A percentile compares a stretch with the other conserved stretches of the same genome.
Evolutionary conservation across 2,113 vertebrate genomes (phyloP).

Genomic region (Leucosticte australis): DNA sequence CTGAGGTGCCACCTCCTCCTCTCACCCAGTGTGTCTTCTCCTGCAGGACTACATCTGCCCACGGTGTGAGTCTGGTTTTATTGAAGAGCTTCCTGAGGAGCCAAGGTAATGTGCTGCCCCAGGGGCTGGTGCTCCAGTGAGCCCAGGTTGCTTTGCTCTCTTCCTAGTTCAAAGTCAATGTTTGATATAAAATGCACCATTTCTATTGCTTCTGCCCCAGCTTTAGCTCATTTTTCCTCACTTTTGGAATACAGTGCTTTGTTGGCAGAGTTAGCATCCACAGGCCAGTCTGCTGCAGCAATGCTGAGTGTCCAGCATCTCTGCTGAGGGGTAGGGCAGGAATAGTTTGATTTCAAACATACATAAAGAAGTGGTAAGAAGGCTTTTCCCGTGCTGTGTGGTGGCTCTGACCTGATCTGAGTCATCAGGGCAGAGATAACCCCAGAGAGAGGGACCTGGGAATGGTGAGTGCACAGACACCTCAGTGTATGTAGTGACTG

Average conservation of each 20-base stretch:
- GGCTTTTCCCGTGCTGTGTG: not conserved
- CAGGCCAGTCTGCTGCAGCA: not conserved
- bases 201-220: not conserved
- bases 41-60: slow-evolving; percentile 93
- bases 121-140: not conserved
- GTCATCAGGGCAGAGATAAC: not conserved
- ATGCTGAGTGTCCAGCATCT: accelerated
- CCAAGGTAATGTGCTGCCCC: slow-evolving; percentile 77
- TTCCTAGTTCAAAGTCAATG: not conserved
- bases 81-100: slow-evolving; percentile 92
- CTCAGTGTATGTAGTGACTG: not conserved
- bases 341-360: not conserved
- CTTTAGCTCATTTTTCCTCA: not conserved
- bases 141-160: not conserved
- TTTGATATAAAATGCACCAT: accelerated
- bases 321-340: accelerated
- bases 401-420: not conserved
- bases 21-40: not conserved
- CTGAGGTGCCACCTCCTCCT: not conserved
- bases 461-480: accelerated
- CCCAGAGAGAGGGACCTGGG: not conserved
- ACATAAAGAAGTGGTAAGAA: not conserved
- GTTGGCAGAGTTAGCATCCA: not conserved
- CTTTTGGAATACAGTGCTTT: not conserved
- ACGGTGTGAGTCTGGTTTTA: slow-evolving; percentile 92